phyloP scores from a whole-genome alignment of 2,113 vertebrate species.

The Podiceps cristatus region DNA sequence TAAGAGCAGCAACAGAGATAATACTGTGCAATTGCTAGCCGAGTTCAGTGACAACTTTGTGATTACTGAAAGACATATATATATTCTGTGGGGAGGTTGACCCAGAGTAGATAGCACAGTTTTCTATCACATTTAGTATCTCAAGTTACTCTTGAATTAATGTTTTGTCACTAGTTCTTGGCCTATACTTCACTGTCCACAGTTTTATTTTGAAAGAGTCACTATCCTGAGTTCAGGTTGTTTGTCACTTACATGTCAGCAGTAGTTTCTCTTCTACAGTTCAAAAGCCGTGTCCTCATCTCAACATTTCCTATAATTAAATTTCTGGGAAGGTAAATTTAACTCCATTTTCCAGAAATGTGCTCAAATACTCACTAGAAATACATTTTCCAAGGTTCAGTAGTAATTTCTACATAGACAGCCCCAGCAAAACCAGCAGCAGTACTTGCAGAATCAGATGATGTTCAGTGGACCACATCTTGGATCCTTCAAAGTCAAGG shows the following conservation, averaged over 20 bases:
- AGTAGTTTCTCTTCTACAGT: background rate
- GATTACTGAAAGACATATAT: background rate
- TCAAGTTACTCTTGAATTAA: background rate
- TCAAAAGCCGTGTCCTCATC: background rate
- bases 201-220: background rate
- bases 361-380: background rate
- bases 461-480: background rate
- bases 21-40: background rate
- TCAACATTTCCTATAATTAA: background rate
- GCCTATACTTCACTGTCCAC: background rate
- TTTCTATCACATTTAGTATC: background rate
- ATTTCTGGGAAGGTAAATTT: background rate
- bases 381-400: background rate
- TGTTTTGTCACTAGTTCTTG: background rate
- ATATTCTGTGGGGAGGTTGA: accelerated
- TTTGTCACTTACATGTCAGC: background rate
- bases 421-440: background rate
- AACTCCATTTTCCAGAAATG: background rate
- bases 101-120: background rate
- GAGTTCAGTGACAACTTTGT: background rate
- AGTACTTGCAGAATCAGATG: background rate
- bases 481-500: background rate
- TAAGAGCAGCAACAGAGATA: background rate
- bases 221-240: background rate
- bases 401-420: background rate